Percentiles rank a stretch among this genome's conserved stretches.
Evolutionary conservation across 2,113 vertebrate genomes (phyloP).

Genomic region (Pterocles burchelli): DNA sequence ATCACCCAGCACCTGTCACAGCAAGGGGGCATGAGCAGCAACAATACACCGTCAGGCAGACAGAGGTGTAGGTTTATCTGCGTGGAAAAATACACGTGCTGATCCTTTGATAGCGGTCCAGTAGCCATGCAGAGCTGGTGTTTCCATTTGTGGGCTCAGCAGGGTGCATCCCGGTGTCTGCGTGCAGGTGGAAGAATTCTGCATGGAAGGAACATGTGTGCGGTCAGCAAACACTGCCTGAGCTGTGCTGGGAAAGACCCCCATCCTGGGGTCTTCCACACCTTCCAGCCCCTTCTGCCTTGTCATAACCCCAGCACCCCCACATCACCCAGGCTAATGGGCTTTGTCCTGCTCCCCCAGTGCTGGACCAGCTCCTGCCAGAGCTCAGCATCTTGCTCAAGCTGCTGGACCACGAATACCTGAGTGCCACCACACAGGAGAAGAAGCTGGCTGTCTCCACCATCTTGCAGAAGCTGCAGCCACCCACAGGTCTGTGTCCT

Average conservation of each 20-base stretch:
- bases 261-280: not conserved
- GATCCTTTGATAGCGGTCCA: not conserved
- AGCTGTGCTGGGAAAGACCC: not conserved
- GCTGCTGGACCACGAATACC: constrained; percentile 90
- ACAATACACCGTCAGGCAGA: accelerated
- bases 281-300: not conserved
- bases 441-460: constrained; percentile 89
- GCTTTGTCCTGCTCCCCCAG: constrained; percentile 57
- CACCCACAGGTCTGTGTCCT: constrained; percentile 79
- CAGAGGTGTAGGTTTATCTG: not conserved
- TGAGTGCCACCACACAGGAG: constrained; percentile 88
- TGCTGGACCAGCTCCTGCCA: constrained; percentile 90
- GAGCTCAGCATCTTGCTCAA: constrained; percentile 90
- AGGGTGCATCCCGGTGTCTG: not conserved
- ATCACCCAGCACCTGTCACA: accelerated
- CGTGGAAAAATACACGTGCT: not conserved
- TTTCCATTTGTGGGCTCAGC: not conserved
- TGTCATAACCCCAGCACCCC: not conserved
- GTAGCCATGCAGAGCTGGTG: not conserved
- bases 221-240: not conserved
- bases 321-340: accelerated
- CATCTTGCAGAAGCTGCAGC: constrained; percentile 89
- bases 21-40: not conserved
- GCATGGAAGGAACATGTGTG: not conserved
- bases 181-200: not conserved